These are phyloP conservation scores for Percopsis transmontana DNA, from an alignment of 2,113 vertebrate species.

Conservation along the genomic window DNA sequence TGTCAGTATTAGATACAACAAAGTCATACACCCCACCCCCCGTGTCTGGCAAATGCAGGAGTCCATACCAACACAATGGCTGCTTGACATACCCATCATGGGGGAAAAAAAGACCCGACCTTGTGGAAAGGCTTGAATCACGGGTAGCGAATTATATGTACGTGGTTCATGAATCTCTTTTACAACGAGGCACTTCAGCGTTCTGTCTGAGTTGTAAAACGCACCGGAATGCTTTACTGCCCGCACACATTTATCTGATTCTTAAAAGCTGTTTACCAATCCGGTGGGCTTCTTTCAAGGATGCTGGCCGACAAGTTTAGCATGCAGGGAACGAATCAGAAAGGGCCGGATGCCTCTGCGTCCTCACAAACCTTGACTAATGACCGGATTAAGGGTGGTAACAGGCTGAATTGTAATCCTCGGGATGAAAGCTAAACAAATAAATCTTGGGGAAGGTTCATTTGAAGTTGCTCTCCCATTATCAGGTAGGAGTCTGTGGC, in stretches of 20 bases:
- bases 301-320: conserved; percentile 44
- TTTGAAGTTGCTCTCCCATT: conserved; percentile 8
- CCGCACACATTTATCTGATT: conserved; percentile 8
- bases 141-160: conserved; percentile 14
- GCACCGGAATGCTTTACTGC: neutral
- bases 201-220: conserved; percentile 10
- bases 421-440: conserved; percentile 36
- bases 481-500: conserved; percentile 24
- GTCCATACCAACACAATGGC: neutral
- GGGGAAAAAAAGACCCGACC: conserved; percentile 7
- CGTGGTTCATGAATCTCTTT: conserved; percentile 31
- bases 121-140: conserved; percentile 16
- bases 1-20: neutral
- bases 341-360: conserved; percentile 31
- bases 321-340: conserved; percentile 26
- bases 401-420: conserved; percentile 62
- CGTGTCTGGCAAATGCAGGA: neutral
- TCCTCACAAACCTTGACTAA: conserved; percentile 59
- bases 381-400: conserved; percentile 58
- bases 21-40: no score
- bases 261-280: conserved; percentile 13
- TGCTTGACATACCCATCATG: neutral
- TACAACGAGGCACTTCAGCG: conserved; percentile 4
- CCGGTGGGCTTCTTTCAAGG: conserved; percentile 4
- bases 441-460: conserved; percentile 50